These are phyloP conservation scores for Epinephelus malabaricus DNA, from an alignment of 2,797 vertebrate genomes.

Conservation along the genomic window DNA sequence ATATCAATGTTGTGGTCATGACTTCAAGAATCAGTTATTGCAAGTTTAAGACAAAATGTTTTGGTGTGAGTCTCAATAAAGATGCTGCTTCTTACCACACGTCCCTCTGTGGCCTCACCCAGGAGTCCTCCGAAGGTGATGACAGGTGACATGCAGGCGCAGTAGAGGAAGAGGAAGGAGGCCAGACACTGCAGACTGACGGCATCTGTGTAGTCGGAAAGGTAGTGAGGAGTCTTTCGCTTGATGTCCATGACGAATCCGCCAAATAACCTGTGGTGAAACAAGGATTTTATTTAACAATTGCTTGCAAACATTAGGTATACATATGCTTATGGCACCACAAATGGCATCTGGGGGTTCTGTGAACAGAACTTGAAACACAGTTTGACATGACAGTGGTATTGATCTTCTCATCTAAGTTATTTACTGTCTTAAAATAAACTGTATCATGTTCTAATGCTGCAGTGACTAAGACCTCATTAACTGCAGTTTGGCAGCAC, in stretches of 20 bases:
- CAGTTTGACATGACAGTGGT: background rate
- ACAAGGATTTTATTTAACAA: background rate
- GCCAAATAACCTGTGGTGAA: constrained; percentile 89
- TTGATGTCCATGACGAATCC: constrained; percentile 95
- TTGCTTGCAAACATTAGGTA: fast-evolving
- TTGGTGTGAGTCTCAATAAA: background rate
- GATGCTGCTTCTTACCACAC: constrained; percentile 91
- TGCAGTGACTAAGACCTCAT: background rate
- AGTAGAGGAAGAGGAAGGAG: constrained; percentile 99
- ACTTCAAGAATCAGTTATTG: no score
- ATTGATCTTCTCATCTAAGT: background rate
- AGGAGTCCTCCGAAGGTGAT: constrained; percentile 99
- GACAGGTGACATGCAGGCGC: constrained; percentile 99
- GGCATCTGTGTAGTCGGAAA: constrained; percentile 97
- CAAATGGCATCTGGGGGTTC: background rate
- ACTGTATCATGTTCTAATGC: background rate
- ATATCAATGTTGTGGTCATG: background rate
- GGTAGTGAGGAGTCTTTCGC: constrained; percentile 95
- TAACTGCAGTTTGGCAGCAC: background rate
- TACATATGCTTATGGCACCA: background rate
- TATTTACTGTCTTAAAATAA: background rate
- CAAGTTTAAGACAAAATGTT: background rate
- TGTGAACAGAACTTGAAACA: background rate
- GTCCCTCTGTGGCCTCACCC: constrained; percentile 98
- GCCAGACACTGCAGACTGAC: constrained; percentile 98